Conservation (phyloP, 2,888 invertebrate genomes). For the Pandemis cinnamomeana region DNA sequence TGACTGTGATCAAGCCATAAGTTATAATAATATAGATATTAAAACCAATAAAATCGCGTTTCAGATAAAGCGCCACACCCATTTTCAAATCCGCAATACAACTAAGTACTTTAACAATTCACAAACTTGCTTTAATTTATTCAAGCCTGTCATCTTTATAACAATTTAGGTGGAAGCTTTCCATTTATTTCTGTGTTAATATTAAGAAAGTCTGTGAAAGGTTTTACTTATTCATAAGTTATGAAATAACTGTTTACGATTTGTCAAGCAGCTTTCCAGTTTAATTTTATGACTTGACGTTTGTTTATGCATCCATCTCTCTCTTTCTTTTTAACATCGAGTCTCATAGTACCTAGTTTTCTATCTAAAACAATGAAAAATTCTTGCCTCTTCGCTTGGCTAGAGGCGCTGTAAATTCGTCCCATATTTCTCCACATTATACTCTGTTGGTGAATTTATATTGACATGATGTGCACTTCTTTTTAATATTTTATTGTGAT, state of each 20-base stretch:
- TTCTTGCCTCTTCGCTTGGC: no score
- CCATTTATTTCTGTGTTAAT: slow-evolving; percentile 55
- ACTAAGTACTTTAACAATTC: slow-evolving; percentile 47
- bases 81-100: slow-evolving; percentile 12
- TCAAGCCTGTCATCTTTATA: slow-evolving; percentile 56
- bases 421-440: no score
- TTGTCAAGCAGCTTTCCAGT: slow-evolving; percentile 6
- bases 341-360: no score
- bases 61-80: not conserved
- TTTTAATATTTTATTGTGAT: no score
- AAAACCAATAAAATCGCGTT: no score
- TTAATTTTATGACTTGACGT: not conserved
- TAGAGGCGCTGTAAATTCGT: no score
- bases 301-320: not conserved
- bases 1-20: no score
- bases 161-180: slow-evolving; percentile 57
- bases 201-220: slow-evolving; percentile 49
- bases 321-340: no score
- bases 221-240: slow-evolving; percentile 45
- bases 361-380: no score
- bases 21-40: no score
- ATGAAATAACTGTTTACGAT: slow-evolving; percentile 22
- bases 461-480: no score
- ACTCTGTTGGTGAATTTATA: no score
- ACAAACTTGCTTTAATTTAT: slow-evolving; percentile 51